These are phyloP conservation scores for Hippocampus comes DNA, from an alignment of 2,113 vertebrate species.

Conservation along the genomic window DNA sequence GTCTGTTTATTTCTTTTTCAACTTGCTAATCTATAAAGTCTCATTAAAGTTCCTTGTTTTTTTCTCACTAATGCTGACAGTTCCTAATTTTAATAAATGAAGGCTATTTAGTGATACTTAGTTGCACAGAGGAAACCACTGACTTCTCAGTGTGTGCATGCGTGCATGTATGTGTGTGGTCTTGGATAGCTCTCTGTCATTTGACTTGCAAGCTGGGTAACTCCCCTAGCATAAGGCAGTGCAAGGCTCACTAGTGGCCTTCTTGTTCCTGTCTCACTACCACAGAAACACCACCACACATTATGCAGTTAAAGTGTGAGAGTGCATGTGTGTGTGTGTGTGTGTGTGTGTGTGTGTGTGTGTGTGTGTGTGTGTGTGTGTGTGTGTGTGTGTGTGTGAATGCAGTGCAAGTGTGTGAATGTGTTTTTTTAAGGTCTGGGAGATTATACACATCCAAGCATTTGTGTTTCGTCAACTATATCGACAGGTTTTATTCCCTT, in stretches of 20 bases:
- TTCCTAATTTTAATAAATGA: slow-evolving; percentile 46
- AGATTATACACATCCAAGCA: slow-evolving; percentile 33
- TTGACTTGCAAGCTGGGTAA: slow-evolving; percentile 29
- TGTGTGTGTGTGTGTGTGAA: too few species aligned
- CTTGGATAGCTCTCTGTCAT: slow-evolving; percentile 27
- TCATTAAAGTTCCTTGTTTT: slow-evolving; percentile 3
- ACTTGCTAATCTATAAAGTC: slow-evolving; percentile 4
- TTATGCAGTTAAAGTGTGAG: slow-evolving; percentile 7
- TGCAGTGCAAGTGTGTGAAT: too few species aligned
- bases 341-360: neutral
- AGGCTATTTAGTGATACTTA: slow-evolving; percentile 20
- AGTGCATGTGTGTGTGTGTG: neutral
- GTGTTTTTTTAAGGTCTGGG: slow-evolving; percentile 9
- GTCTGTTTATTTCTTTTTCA: neutral
- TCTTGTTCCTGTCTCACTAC: slow-evolving; percentile 54
- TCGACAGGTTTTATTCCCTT: slow-evolving; percentile 22
- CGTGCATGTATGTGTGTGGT: slow-evolving; percentile 17
- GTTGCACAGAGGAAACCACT: slow-evolving; percentile 19
- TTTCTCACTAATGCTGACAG: slow-evolving; percentile 9
- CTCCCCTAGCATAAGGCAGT: slow-evolving; percentile 54
- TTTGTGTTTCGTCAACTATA: slow-evolving; percentile 52
- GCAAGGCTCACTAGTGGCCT: slow-evolving; percentile 44
- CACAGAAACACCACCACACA: slow-evolving; percentile 37
- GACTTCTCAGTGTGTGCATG: slow-evolving; percentile 6
- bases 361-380: too few species aligned